A percentile compares a stretch with the other conserved stretches of the same genome.
Evolutionary conservation across 2,797 vertebrate species (phyloP).

Genomic region (Lepidocolaptes lacrymiger): DNA sequence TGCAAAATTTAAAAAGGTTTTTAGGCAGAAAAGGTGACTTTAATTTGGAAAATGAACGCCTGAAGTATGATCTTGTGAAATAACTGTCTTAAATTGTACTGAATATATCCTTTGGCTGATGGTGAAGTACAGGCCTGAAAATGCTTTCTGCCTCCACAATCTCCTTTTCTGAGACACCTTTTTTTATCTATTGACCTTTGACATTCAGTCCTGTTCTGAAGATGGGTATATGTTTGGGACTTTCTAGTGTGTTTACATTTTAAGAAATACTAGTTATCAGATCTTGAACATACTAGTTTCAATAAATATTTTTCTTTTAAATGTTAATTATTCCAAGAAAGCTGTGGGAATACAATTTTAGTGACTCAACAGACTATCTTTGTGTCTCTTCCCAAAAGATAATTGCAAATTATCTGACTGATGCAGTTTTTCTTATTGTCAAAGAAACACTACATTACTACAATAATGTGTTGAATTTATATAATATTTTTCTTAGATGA

Average conservation of each 20-base stretch:
- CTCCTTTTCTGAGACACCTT: neutral
- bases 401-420: neutral
- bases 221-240: fast-evolving
- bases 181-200: neutral
- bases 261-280: neutral
- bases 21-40: neutral
- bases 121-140: neutral
- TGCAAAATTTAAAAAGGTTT: neutral
- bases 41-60: neutral
- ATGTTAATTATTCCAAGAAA: neutral
- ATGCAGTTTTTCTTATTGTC: neutral
- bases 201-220: neutral
- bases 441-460: neutral
- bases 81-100: neutral
- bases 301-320: neutral
- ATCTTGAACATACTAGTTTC: neutral
- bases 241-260: neutral
- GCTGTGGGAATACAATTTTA: neutral
- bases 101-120: neutral
- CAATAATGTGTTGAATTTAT: neutral
- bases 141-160: neutral
- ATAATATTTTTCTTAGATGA: neutral
- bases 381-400: neutral
- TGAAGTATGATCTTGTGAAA: neutral
- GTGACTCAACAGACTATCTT: neutral